These are phyloP conservation scores for Pogonomyrmex barbatus DNA, from an alignment of 1,140 invertebrate species.

Conservation along the genomic window DNA sequence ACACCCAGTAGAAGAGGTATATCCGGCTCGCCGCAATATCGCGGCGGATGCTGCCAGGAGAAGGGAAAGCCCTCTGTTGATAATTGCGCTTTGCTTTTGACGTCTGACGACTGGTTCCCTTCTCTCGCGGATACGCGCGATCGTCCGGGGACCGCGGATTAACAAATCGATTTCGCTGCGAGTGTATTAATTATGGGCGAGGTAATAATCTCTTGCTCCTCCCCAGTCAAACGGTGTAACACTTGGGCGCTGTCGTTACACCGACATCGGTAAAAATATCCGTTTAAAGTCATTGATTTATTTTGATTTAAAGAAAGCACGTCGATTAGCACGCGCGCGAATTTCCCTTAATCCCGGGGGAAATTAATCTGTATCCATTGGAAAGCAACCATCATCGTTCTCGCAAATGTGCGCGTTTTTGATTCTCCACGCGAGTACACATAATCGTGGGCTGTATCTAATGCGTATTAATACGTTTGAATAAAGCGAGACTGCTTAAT, in stretches of 20 bases:
- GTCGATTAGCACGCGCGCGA: neutral
- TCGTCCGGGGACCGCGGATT: slow-evolving; percentile 46
- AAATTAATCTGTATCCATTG: slow-evolving; percentile 23
- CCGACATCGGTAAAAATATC: slow-evolving; percentile 14
- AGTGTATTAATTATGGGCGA: slow-evolving; percentile 51
- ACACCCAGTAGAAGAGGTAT: slow-evolving; percentile 62
- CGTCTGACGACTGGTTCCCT: slow-evolving; percentile 66
- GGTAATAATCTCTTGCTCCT: neutral
- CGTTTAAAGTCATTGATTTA: slow-evolving; percentile 4
- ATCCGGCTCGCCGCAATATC: slow-evolving; percentile 57
- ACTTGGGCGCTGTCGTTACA: neutral
- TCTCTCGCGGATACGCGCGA: slow-evolving; percentile 57
- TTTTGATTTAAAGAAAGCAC: slow-evolving; percentile 13
- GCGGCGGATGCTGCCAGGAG: slow-evolving; percentile 50
- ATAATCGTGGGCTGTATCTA: neutral
- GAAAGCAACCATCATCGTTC: neutral
- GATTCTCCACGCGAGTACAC: slow-evolving; percentile 1
- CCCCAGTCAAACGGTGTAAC: neutral
- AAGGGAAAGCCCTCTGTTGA: slow-evolving; percentile 58
- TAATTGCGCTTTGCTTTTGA: slow-evolving; percentile 69
- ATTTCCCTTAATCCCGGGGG: slow-evolving; percentile 27
- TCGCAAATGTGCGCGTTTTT: neutral
- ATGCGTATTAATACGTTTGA: slow-evolving; percentile 19
- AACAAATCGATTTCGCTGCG: slow-evolving; percentile 57
- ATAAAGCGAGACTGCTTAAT: slow-evolving; percentile 33